Percentiles rank a stretch among this genome's conserved stretches.
Conservation (phyloP, 1,140 invertebrate species). For the Heliothis virescens region DNA sequence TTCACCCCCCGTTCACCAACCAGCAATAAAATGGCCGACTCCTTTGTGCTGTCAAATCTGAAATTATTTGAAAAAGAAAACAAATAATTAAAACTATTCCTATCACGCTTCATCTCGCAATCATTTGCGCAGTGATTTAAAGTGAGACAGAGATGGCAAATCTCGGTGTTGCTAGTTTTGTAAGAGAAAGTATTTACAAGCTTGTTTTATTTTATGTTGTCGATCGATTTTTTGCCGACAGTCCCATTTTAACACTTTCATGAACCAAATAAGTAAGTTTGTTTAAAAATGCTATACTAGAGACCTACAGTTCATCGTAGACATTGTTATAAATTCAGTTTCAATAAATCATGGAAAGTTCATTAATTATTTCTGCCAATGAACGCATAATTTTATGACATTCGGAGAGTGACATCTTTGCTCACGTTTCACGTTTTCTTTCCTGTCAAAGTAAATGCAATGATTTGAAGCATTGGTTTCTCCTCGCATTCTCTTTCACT, state of each 20-base stretch:
- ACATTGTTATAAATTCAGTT: too few relatives aligned
- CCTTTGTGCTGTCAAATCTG: slow-evolving; percentile 84
- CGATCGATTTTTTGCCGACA: not conserved
- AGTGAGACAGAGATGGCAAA: slow-evolving; percentile 73
- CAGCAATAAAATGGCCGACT: slow-evolving; percentile 85
- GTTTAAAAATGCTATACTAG: too few relatives aligned
- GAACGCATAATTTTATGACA: too few relatives aligned
- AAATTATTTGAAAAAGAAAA: slow-evolving; percentile 81
- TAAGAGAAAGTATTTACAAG: not conserved
- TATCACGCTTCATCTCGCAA: slow-evolving; percentile 77
- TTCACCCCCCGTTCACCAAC: slow-evolving; percentile 70
- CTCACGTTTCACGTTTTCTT: not conserved
- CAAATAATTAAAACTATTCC: slow-evolving; percentile 84
- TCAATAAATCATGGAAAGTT: too few relatives aligned
- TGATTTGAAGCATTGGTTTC: not conserved
- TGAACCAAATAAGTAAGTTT: too few relatives aligned
- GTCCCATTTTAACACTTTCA: too few relatives aligned
- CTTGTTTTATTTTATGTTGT: not conserved
- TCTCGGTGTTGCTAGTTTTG: slow-evolving; percentile 65
- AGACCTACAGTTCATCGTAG: too few relatives aligned
- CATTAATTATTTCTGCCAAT: too few relatives aligned
- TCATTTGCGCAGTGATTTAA: slow-evolving; percentile 68
- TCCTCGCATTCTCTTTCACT: not conserved
- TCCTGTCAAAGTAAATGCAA: not conserved
- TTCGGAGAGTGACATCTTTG: not conserved